Evolutionary conservation across 2,797 vertebrate genomes (phyloP).

Genomic region (Chiloscyllium punctatum): DNA sequence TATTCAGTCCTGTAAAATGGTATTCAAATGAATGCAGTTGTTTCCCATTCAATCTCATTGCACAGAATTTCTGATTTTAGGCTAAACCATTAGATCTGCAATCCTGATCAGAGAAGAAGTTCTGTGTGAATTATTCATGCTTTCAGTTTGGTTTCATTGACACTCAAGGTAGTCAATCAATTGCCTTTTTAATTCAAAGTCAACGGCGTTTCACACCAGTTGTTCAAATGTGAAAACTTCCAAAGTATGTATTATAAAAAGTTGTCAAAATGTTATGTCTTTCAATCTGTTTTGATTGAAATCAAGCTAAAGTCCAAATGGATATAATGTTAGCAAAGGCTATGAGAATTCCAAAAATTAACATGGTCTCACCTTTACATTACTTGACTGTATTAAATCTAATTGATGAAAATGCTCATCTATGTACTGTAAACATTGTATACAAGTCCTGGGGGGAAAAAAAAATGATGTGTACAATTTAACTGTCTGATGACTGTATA

Average conservation of each 20-base stretch:
- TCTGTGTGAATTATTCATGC: not conserved
- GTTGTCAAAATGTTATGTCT: not conserved
- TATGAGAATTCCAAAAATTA: not conserved
- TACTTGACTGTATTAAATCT: not conserved
- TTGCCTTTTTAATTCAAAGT: constrained; percentile 19
- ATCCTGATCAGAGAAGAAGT: not conserved
- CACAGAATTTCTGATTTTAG: not conserved
- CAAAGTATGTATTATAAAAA: not conserved
- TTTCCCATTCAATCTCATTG: constrained; percentile 21
- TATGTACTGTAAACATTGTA: not conserved
- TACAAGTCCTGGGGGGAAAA: too few relatives aligned
- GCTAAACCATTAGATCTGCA: constrained; percentile 1
- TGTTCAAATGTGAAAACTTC: not conserved
- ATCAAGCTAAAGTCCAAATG: not conserved
- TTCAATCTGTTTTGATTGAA: not conserved
- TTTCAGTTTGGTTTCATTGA: not conserved
- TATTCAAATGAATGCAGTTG: constrained; percentile 27
- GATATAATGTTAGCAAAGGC: not conserved
- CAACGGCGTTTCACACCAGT: not conserved
- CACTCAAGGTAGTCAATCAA: not conserved
- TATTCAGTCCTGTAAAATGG: constrained; percentile 9
- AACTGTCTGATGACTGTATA: not conserved
- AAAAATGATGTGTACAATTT: not conserved
- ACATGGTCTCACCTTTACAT: not conserved
- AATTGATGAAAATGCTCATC: not conserved